These are phyloP conservation scores for Aplysina aerophoba DNA, from an alignment of 37 sponge, comb jelly and placozoan genomes.

Conservation along the genomic window DNA sequence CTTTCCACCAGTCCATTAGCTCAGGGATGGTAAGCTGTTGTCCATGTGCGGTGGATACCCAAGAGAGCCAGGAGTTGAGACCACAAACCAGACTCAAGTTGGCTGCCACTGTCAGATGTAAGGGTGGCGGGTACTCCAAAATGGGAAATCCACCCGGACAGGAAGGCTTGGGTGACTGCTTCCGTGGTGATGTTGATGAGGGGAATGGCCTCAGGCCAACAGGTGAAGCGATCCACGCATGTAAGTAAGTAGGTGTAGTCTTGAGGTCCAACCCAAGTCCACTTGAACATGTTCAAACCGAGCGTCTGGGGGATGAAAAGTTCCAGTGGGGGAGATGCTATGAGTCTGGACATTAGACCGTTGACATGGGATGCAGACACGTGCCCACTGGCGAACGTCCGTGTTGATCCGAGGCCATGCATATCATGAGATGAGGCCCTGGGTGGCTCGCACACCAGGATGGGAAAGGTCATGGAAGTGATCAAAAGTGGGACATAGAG, in stretches of 20 bases:
- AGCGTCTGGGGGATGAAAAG: slow-evolving; percentile 44
- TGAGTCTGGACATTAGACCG: slow-evolving; percentile 53
- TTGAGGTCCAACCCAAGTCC: slow-evolving; percentile 57
- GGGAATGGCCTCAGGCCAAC: slow-evolving; percentile 54
- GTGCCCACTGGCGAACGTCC: slow-evolving; percentile 49
- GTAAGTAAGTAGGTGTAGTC: slow-evolving; percentile 56
- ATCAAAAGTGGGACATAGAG: slow-evolving; percentile 35
- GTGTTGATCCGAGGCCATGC: slow-evolving; percentile 57
- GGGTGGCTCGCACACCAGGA: slow-evolving; percentile 51
- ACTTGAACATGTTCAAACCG: slow-evolving; percentile 55
- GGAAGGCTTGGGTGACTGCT: slow-evolving; percentile 31
- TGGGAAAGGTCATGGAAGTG: slow-evolving; percentile 40
- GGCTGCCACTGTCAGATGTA: slow-evolving; percentile 33
- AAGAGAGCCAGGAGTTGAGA: slow-evolving; percentile 32
- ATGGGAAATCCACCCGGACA: slow-evolving; percentile 41
- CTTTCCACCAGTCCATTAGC: slow-evolving; percentile 71
- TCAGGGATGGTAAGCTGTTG: slow-evolving; percentile 60
- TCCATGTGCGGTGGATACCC: slow-evolving; percentile 52
- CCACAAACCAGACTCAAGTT: slow-evolving; percentile 46
- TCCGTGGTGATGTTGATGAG: slow-evolving; percentile 29
- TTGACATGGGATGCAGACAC: slow-evolving; percentile 48
- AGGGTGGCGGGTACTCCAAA: slow-evolving; percentile 45
- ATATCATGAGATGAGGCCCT: slow-evolving; percentile 23
- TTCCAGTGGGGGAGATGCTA: slow-evolving; percentile 31
- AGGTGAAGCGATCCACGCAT: slow-evolving; percentile 50